Base-by-base conservation (phyloP, 2,888 invertebrate species). In the Pseudanteris insignis region DNA sequence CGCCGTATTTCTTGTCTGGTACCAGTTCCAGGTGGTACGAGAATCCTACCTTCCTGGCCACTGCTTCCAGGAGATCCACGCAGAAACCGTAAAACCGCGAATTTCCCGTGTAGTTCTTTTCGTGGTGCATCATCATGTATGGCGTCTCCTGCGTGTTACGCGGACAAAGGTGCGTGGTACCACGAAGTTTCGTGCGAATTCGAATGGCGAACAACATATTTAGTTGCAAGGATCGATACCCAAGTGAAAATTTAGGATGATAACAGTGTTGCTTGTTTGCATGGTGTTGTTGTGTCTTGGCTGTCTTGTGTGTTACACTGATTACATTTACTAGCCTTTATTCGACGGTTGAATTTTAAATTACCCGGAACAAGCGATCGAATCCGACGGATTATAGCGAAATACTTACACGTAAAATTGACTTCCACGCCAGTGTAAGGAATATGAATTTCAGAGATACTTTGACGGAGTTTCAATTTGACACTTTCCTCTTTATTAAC, bases 51-150 rank as follows among this genome's bases (percentile, higher is more conserved):
- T 87, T 84, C 64, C 83, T 84, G 1, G 89, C 85, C 67, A 90
- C 84, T 53, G 84, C 82, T 71, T 88, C 86, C 69, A 90, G 82
- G 33, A 91, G 83, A 77, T 91, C 91, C 63, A 91, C 87, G 80
- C 90, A 90, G 80, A 90, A 91, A 41, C 91, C 91, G 79, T 87
- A 89, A 81, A 89, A 91, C 54, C 89, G 83, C 65, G 85, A 85
- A 76, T 91, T 91, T 33, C 89, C 89, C 7, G 87, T 87, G 77
- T 85, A 86, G 75, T 88, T 88, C 79, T 86, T 88, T 60, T 83
- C 86, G 64, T 83, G 82, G 72, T 86, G 86, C 86, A 88, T 86
- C 88, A 89, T 89, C 64, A 90, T 88, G 78, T 89, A 89, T 0
- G 89, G 89, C 26, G 82, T 85, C 80, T 89, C 88, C 89, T 89